Evolutionary conservation across 2,113 vertebrate species (phyloP).

Genomic region (Corapipo altera): DNA sequence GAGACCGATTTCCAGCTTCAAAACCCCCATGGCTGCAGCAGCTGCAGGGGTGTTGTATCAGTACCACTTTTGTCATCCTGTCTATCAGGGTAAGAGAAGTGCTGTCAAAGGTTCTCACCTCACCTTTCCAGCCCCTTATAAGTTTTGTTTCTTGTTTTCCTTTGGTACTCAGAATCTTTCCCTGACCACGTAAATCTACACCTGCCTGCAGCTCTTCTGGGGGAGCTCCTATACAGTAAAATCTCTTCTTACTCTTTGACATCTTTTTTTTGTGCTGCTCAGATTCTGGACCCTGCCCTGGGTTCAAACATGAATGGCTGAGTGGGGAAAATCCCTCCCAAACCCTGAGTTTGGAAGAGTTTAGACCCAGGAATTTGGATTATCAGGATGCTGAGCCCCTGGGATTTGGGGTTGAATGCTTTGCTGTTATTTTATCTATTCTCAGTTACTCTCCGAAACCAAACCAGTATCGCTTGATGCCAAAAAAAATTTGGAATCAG

Average conservation of each 20-base stretch:
- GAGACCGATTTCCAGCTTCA: background rate
- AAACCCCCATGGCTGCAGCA: background rate
- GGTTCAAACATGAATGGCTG: background rate
- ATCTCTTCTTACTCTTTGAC: background rate
- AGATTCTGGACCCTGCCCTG: background rate
- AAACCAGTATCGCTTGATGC: background rate
- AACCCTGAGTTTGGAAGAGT: background rate
- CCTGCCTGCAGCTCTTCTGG: background rate
- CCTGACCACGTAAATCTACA: background rate
- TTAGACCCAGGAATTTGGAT: background rate
- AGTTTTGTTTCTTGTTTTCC: background rate
- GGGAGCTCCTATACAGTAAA: background rate
- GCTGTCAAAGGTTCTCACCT: background rate
- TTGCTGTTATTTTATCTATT: background rate
- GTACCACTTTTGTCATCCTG: rapidly evolving
- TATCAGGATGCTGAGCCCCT: rapidly evolving
- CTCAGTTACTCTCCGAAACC: background rate
- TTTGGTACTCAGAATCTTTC: background rate
- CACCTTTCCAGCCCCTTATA: background rate
- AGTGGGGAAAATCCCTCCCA: background rate
- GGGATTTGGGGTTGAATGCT: background rate
- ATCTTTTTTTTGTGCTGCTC: background rate
- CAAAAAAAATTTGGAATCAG: background rate
- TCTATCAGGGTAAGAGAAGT: background rate
- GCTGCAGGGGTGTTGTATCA: background rate